A percentile compares a stretch with the other conserved stretches of the same genome.
phyloP scores from a whole-genome alignment of 2,797 vertebrate genomes.

The Cyprinodon diabolis region DNA sequence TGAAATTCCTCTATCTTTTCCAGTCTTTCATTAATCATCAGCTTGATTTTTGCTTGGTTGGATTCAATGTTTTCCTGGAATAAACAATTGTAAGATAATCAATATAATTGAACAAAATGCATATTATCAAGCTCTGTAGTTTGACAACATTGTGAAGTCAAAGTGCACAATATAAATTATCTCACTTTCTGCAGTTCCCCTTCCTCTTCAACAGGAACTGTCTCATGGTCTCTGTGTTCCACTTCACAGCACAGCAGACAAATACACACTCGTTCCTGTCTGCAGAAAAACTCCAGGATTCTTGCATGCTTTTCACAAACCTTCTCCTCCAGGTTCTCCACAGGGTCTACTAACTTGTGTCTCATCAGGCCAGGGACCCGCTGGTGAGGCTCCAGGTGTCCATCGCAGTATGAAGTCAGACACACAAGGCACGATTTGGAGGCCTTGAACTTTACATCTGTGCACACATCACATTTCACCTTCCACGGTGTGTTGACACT shows the following conservation, averaged over 20 bases:
- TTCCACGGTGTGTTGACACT: accelerated
- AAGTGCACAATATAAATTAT: neutral
- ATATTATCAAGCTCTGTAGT: neutral
- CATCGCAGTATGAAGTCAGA: constrained; percentile 50
- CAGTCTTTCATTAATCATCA: constrained; percentile 43
- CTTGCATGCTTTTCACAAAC: constrained; percentile 54
- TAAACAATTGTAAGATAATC: neutral
- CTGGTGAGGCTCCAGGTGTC: constrained; percentile 61
- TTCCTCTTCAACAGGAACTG: constrained; percentile 48
- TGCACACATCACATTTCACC: constrained; percentile 57
- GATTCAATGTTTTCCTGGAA: constrained; percentile 48
- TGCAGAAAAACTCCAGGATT: constrained; percentile 61
- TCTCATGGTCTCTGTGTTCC: constrained; percentile 57
- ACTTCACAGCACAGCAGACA: constrained; percentile 54
- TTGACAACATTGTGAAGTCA: neutral
- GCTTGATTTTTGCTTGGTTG: constrained; percentile 29
- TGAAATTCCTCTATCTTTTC: constrained; percentile 46
- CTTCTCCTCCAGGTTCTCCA: constrained; percentile 50
- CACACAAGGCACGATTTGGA: constrained; percentile 62
- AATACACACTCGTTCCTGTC: constrained; percentile 47
- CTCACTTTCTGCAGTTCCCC: constrained; percentile 50
- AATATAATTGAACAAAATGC: too few relatives aligned
- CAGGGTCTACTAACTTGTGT: constrained; percentile 50
- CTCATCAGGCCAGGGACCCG: constrained; percentile 45
- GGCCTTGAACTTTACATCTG: constrained; percentile 22